Percentiles rank a stretch among this genome's conserved stretches.
Evolutionary conservation across 64 coral and sea anemone genomes (phyloP).

Genomic region (Actinia equina): DNA sequence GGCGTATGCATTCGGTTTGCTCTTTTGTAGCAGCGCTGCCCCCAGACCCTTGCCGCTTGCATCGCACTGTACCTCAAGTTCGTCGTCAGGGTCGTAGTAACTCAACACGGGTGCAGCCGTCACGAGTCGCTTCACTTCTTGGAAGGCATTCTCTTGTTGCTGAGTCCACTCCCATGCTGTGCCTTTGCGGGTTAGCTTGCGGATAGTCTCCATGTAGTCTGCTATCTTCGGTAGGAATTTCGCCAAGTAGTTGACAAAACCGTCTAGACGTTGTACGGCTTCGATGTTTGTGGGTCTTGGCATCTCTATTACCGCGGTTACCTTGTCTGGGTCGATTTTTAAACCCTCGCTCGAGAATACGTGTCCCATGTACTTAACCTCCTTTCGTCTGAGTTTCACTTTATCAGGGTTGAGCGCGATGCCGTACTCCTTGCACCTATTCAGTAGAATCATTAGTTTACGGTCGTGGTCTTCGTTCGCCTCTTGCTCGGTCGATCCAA

Average conservation of each 20-base stretch:
- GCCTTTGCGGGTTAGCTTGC: slow-evolving; percentile 24
- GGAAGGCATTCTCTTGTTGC: slow-evolving; percentile 35
- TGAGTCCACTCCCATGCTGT: slow-evolving; percentile 9
- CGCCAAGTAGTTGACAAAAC: slow-evolving; percentile 50
- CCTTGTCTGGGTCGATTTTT: slow-evolving; percentile 53
- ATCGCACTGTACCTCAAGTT: slow-evolving; percentile 24
- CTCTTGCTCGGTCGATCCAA: neutral
- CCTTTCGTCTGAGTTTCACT: neutral
- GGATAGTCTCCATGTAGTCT: slow-evolving; percentile 14
- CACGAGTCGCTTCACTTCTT: slow-evolving; percentile 28
- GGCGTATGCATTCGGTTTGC: slow-evolving; percentile 24
- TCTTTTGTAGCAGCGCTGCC: slow-evolving; percentile 18
- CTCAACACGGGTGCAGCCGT: slow-evolving; percentile 26
- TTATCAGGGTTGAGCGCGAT: slow-evolving; percentile 20
- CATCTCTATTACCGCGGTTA: slow-evolving; percentile 33
- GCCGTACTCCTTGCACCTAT: slow-evolving; percentile 16
- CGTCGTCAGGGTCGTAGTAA: slow-evolving; percentile 27
- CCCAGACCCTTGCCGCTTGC: slow-evolving; percentile 31
- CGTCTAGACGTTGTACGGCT: slow-evolving; percentile 28
- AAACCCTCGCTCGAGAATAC: slow-evolving; percentile 14
- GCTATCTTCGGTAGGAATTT: slow-evolving; percentile 30
- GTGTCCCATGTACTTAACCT: slow-evolving; percentile 32
- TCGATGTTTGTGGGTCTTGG: slow-evolving; percentile 29
- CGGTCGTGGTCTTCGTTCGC: slow-evolving; percentile 7
- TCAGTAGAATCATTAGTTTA: neutral